Conservation (phyloP, 2,797 vertebrate genomes). For the Falco novaeseelandiae region DNA sequence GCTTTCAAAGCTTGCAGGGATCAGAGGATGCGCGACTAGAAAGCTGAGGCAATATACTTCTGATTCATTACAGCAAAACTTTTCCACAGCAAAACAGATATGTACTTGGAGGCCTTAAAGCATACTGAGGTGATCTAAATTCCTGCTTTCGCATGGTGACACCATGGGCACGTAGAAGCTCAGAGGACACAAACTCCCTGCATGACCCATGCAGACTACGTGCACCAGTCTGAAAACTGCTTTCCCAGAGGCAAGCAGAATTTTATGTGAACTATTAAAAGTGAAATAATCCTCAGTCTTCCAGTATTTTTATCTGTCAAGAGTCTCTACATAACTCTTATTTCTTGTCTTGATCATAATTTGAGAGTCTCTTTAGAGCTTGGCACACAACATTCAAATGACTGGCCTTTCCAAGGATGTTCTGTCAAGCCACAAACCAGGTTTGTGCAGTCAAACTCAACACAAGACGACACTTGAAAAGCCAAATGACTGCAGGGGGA, state of each 20-base stretch:
- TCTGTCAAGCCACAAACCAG: not conserved
- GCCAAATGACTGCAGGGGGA: not conserved
- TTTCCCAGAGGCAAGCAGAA: not conserved
- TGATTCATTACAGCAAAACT: not conserved
- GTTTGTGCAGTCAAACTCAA: not conserved
- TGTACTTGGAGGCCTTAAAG: not conserved
- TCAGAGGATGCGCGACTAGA: not conserved
- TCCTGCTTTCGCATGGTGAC: not conserved
- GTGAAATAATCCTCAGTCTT: not conserved
- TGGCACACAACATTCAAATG: not conserved
- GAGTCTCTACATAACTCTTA: not conserved
- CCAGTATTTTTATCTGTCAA: not conserved
- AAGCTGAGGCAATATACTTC: not conserved
- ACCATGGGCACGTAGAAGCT: not conserved
- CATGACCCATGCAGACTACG: rapidly evolving
- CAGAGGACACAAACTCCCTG: not conserved
- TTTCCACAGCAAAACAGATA: not conserved
- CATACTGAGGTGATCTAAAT: rapidly evolving
- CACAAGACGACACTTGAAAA: not conserved
- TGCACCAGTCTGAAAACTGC: not conserved
- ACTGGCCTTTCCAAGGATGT: not conserved
- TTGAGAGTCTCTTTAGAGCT: not conserved
- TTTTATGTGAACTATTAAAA: not conserved
- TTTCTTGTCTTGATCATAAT: not conserved
- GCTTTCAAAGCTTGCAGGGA: not conserved